Evolutionary conservation across 2,888 invertebrate genomes (phyloP).

Genomic region (Platynereis dumerilii): DNA sequence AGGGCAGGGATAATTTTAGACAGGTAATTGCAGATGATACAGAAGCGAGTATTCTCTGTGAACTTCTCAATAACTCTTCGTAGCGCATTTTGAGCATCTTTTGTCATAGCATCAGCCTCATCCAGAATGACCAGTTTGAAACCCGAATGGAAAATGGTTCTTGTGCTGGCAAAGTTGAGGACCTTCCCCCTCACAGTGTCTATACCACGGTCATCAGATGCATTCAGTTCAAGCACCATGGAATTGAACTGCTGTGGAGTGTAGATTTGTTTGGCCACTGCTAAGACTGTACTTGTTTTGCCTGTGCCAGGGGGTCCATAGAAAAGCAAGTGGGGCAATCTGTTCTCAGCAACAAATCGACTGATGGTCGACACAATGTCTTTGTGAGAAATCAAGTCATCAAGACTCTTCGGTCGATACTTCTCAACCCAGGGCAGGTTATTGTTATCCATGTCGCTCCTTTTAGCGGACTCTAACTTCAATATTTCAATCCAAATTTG

Average conservation of each 20-base stretch:
- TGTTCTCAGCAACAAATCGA: constrained; percentile 82
- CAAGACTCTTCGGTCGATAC: constrained; percentile 88
- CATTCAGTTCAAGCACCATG: constrained; percentile 91
- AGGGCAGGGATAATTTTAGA: constrained; percentile 98
- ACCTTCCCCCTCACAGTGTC: constrained; percentile 93
- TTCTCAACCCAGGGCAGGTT: constrained; percentile 84
- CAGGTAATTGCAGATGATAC: constrained; percentile 97
- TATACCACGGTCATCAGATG: constrained; percentile 98
- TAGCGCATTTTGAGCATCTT: constrained; percentile 96
- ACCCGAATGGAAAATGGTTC: constrained; percentile 85
- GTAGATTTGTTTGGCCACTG: constrained; percentile 92
- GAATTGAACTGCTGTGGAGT: constrained; percentile 87
- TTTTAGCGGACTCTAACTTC: no score
- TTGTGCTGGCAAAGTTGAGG: constrained; percentile 93
- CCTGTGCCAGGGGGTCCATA: constrained; percentile 98
- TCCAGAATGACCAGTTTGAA: constrained; percentile 96
- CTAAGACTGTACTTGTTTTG: constrained; percentile 96
- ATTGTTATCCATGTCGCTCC: no score
- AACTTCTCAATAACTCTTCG: constrained; percentile 89
- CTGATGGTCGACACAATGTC: constrained; percentile 89
- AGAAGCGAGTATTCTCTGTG: constrained; percentile 97
- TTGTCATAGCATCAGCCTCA: constrained; percentile 99
- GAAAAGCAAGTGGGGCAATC: constrained; percentile 92
- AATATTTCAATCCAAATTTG: no score
- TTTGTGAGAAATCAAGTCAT: constrained; percentile 95